These are phyloP conservation scores for Porites divaricata DNA, from an alignment of 92 coral and sea anemone genomes.

Conservation along the genomic window DNA sequence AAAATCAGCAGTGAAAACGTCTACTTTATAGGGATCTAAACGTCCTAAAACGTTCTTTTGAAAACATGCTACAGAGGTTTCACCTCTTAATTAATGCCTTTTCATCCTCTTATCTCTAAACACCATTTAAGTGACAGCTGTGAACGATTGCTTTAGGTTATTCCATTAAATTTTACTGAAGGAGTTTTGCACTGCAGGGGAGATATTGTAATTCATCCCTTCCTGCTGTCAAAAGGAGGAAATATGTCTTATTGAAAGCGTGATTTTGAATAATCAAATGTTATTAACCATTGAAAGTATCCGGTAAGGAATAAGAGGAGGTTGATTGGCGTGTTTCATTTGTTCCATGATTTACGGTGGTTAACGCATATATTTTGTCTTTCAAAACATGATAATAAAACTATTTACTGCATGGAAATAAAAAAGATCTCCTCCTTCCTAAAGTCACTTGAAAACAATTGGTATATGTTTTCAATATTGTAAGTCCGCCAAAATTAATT, in stretches of 20 bases:
- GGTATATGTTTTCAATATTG: too few species aligned
- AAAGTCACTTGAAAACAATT: too few species aligned
- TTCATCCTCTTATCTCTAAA: slow-evolving; percentile 49
- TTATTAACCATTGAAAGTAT: slow-evolving; percentile 10
- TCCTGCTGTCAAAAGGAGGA: slow-evolving; percentile 33
- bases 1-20: background rate
- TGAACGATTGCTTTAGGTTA: slow-evolving; percentile 23
- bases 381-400: too few species aligned
- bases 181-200: slow-evolving; percentile 21
- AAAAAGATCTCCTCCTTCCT: too few species aligned
- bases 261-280: slow-evolving; percentile 10
- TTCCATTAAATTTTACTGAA: slow-evolving; percentile 35
- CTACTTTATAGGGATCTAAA: background rate
- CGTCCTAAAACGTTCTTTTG: background rate
- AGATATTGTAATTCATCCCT: slow-evolving; percentile 1
- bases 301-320: slow-evolving; percentile 14
- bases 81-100: slow-evolving; percentile 46
- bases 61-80: slow-evolving; percentile 16
- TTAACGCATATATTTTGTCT: too few species aligned
- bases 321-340: background rate
- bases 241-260: slow-evolving; percentile 9
- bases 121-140: slow-evolving; percentile 51
- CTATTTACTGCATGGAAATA: too few species aligned
- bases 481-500: too few species aligned
- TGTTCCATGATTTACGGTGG: background rate